Percentiles rank a stretch among this genome's conserved stretches.
Conservation (phyloP, 2,888 invertebrate genomes). For the Argyresthia albistria region DNA sequence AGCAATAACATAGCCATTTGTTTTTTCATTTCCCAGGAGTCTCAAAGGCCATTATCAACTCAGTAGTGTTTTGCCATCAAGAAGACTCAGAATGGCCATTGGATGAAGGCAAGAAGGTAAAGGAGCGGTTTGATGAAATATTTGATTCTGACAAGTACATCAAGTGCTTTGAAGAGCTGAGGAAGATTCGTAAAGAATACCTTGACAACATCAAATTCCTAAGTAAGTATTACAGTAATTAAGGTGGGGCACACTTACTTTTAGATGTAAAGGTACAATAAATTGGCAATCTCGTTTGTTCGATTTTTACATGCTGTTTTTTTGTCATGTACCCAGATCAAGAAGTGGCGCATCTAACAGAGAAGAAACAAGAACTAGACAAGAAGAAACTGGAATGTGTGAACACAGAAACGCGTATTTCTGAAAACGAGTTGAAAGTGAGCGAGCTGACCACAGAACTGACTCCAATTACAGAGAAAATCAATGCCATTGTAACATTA, state of each 20-base stretch:
- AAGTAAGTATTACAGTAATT: conserved; percentile 33
- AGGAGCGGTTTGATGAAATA: conserved; percentile 97
- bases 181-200: conserved; percentile 78
- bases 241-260: not conserved
- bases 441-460: conserved; percentile 67
- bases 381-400: conserved; percentile 69
- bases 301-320: no score
- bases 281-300: no score
- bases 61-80: conserved; percentile 99
- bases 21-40: conserved; percentile 77
- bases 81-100: conserved; percentile 98
- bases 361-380: conserved; percentile 75
- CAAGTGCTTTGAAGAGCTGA: conserved; percentile 85
- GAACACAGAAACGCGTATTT: conserved; percentile 74
- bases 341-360: conserved; percentile 62
- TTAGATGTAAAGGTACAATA: no score
- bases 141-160: conserved; percentile 96
- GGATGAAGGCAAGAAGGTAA: conserved; percentile 93
- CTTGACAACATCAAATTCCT: conserved; percentile 62
- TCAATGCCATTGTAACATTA: conserved; percentile 60
- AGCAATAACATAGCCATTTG: no score
- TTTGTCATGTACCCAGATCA: conserved; percentile 34
- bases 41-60: conserved; percentile 93
- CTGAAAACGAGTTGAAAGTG: conserved; percentile 73
- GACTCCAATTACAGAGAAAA: conserved; percentile 66